Conservation (phyloP, 1,140 invertebrate species). For the Formica exsecta region DNA sequence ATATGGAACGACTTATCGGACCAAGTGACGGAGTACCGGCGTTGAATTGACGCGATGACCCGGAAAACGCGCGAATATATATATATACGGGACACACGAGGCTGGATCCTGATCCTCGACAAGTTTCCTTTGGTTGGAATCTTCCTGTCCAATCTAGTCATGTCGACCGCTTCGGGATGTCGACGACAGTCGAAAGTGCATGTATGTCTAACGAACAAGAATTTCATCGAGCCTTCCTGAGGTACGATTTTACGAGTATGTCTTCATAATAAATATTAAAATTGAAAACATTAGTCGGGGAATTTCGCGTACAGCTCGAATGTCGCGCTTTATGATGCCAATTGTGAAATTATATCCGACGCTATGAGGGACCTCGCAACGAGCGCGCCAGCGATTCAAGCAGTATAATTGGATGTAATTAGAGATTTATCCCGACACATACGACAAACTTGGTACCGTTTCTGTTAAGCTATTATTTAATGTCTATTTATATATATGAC, state of each 20-base stretch:
- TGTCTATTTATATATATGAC: neutral
- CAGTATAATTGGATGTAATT: constrained; percentile 43
- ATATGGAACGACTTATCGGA: constrained; percentile 20
- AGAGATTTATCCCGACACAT: neutral
- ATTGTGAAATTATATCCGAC: too few species aligned
- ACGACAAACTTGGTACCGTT: neutral
- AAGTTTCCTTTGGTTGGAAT: neutral
- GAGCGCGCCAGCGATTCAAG: neutral
- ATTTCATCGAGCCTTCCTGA: too few species aligned
- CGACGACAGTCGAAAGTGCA: too few species aligned
- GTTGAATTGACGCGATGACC: constrained; percentile 20
- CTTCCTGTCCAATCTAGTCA: neutral
- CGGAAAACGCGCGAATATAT: neutral
- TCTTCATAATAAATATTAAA: too few species aligned
- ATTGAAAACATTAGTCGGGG: too few species aligned
- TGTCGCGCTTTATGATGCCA: too few species aligned
- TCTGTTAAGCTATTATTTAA: neutral
- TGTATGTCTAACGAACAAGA: too few species aligned
- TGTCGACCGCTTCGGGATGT: too few species aligned
- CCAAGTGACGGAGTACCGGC: neutral
- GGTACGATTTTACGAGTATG: too few species aligned
- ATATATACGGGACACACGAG: neutral
- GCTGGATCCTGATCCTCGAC: neutral
- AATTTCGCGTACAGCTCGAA: too few species aligned
- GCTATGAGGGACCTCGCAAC: neutral